A percentile compares a stretch with the other conserved stretches of the same genome.
These are phyloP conservation scores for Atlantisia rogersi DNA, from an alignment of 2,113 vertebrate species.

Conservation along the genomic window DNA sequence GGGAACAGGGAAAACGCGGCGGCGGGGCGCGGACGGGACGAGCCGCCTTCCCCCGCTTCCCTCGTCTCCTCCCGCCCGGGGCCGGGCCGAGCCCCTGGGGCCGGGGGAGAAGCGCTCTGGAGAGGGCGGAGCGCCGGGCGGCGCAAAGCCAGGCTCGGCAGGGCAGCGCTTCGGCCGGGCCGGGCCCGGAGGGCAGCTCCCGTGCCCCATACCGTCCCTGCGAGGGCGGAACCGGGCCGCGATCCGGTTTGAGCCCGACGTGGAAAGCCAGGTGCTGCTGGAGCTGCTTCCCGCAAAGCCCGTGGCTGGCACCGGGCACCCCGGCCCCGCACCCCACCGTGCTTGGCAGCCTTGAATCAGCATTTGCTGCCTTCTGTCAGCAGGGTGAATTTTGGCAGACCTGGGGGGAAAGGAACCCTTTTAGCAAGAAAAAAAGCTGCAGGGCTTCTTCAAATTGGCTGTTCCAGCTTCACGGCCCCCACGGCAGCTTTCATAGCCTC, in stretches of 20 bases:
- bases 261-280: not conserved
- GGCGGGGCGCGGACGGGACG: no score
- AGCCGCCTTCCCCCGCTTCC: no score
- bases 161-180: not conserved
- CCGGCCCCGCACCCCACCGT: not conserved
- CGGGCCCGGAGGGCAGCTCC: not conserved
- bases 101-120: not conserved
- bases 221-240: fast-evolving
- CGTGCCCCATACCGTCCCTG: no score
- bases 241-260: fast-evolving
- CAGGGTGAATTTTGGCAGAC: not conserved
- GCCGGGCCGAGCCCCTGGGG: not conserved
- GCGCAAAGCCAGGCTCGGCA: not conserved
- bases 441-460: not conserved
- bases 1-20: no score
- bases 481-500: not conserved
- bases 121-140: not conserved
- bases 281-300: fast-evolving
- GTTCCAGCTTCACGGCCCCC: not conserved
- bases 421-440: not conserved
- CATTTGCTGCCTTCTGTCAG: not conserved
- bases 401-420: not conserved
- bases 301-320: fast-evolving
- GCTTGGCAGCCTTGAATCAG: not conserved
- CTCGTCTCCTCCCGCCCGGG: no score